A percentile compares a stretch with the other conserved stretches of the same genome.
Evolutionary conservation across 2,888 invertebrate genomes (phyloP).

Genomic region (Idaea aversata): DNA sequence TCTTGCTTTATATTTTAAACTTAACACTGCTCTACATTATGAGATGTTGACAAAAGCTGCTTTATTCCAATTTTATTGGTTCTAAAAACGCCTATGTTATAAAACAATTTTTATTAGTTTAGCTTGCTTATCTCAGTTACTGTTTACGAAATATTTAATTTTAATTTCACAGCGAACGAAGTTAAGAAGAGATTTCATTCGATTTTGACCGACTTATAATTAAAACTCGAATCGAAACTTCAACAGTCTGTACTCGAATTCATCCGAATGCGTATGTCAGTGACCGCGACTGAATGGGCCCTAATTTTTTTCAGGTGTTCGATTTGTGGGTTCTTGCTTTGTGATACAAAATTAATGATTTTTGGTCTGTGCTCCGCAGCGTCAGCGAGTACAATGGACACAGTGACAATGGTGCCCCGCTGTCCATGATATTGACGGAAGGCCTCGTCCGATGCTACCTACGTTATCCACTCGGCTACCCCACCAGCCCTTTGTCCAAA

Average conservation of each 20-base stretch:
- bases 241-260: conserved; percentile 39
- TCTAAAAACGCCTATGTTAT: conserved; percentile 41
- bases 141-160: conserved; percentile 15
- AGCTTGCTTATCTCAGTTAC: too few species aligned
- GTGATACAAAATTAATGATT: conserved; percentile 80
- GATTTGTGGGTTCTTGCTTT: conserved; percentile 79
- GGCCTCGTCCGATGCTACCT: conserved; percentile 63
- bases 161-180: conserved; percentile 6
- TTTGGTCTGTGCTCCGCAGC: conserved; percentile 72
- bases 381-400: conserved; percentile 62
- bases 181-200: background rate
- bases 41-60: conserved; percentile 51
- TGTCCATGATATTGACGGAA: conserved; percentile 76
- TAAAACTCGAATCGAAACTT: conserved; percentile 65
- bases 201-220: conserved; percentile 43
- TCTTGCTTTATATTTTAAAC: conserved; percentile 39
- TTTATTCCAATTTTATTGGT: conserved; percentile 57
- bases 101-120: conserved; percentile 22
- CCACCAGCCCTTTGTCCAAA: conserved; percentile 60
- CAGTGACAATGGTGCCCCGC: conserved; percentile 78
- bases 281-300: conserved; percentile 70
- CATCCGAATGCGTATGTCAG: conserved; percentile 61
- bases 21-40: conserved; percentile 38
- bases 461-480: conserved; percentile 52
- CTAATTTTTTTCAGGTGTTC: conserved; percentile 71